Conservation (phyloP, 2,113 vertebrate species). For the Bambusicola thoracicus region DNA sequence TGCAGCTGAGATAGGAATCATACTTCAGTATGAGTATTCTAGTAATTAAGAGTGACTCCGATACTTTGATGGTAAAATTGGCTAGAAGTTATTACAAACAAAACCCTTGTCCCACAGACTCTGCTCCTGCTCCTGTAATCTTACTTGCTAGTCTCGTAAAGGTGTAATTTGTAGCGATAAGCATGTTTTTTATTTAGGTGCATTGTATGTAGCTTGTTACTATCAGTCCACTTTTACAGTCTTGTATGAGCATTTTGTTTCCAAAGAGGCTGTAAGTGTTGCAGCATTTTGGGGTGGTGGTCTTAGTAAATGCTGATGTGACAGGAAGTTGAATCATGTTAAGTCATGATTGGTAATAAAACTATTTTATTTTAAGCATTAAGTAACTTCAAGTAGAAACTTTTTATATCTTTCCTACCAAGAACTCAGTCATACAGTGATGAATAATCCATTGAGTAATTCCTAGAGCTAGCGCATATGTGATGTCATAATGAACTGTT, state of each 20-base stretch:
- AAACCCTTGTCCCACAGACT: background rate
- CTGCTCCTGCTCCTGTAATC: background rate
- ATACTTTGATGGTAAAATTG: background rate
- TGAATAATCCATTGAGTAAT: slow-evolving; percentile 51
- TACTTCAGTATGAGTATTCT: background rate
- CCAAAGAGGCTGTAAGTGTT: background rate
- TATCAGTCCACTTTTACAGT: background rate
- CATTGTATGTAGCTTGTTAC: background rate
- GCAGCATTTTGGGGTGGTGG: background rate
- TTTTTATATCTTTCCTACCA: slow-evolving; percentile 4
- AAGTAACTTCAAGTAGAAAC: background rate
- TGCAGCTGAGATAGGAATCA: slow-evolving; percentile 18
- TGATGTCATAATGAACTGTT: background rate
- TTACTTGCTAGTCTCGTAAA: background rate
- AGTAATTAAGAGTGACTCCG: slow-evolving; percentile 19
- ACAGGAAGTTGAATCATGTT: background rate
- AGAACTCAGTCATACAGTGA: background rate
- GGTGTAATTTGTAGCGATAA: background rate
- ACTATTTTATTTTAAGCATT: slow-evolving; percentile 12
- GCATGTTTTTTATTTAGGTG: background rate
- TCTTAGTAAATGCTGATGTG: background rate
- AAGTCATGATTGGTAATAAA: background rate
- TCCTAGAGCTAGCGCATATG: background rate
- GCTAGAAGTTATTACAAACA: background rate
- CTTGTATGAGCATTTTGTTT: background rate